Evolutionary conservation across 2,113 vertebrate genomes (phyloP).

Genomic region (Vireo altiloquus): DNA sequence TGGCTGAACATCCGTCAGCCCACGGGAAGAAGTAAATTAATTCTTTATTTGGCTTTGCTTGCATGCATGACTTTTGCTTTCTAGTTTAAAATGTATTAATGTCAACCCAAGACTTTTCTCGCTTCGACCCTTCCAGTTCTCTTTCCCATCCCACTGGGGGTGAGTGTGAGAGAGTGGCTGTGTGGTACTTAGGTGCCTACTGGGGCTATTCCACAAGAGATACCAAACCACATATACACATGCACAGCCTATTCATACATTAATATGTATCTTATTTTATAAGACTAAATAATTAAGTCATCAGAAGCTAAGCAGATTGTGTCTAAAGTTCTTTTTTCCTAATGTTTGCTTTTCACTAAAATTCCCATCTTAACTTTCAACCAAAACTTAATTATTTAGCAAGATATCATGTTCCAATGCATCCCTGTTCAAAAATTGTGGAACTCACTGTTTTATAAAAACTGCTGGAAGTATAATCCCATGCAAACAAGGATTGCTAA

Average conservation of each 20-base stretch:
- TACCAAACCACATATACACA: not conserved
- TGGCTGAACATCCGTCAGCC: not conserved
- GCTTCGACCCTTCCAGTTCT: not conserved
- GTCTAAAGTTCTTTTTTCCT: not conserved
- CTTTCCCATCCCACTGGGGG: fast-evolving
- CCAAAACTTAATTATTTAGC: not conserved
- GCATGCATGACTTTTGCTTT: not conserved
- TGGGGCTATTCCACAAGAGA: not conserved
- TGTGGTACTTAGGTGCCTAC: not conserved
- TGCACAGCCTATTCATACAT: not conserved
- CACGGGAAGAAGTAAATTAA: not conserved
- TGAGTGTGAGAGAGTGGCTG: not conserved
- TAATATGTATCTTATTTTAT: not conserved
- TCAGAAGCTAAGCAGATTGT: not conserved
- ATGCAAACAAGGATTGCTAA: not conserved
- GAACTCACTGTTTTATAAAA: not conserved
- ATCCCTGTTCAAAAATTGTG: not conserved
- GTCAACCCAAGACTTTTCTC: not conserved
- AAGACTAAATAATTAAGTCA: not conserved
- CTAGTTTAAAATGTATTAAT: not conserved
- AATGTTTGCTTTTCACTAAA: not conserved
- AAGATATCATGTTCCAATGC: not conserved
- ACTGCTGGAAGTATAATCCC: not conserved
- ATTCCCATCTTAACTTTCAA: not conserved
- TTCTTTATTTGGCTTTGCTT: not conserved